phyloP scores from a whole-genome alignment of 2,888 invertebrate genomes.

The Lysandra bellargus region DNA sequence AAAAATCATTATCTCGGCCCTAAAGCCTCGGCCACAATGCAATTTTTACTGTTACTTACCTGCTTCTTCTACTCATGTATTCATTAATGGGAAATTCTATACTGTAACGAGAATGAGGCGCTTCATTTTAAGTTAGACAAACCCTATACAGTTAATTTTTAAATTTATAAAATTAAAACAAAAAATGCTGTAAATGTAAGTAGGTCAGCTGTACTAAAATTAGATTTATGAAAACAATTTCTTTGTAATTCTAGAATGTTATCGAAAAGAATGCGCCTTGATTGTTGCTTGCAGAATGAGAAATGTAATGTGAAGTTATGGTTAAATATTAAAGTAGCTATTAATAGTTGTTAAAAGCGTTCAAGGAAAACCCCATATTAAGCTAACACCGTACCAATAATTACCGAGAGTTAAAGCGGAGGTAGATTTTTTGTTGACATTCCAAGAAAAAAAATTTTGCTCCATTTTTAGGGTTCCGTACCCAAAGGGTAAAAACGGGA shows the following conservation, averaged over 20 bases:
- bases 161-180: not conserved
- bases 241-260: not conserved
- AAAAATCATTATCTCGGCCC: too few species aligned
- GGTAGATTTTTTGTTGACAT: too few species aligned
- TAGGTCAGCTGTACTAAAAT: not conserved
- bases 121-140: too few species aligned
- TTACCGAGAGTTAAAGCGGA: too few species aligned
- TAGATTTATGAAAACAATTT: not conserved
- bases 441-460: too few species aligned
- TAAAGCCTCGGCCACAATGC: too few species aligned
- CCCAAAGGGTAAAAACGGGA: too few species aligned
- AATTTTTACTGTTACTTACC: too few species aligned
- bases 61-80: too few species aligned
- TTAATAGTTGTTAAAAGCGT: not conserved
- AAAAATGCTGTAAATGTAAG: not conserved
- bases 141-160: not conserved
- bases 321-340: not conserved
- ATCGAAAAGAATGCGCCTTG: slow-evolving; percentile 11
- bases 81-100: too few species aligned
- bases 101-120: too few species aligned
- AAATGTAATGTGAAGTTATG: slow-evolving; percentile 1
- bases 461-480: too few species aligned
- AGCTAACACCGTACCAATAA: not conserved
- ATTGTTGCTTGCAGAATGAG: not conserved
- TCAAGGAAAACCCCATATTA: not conserved